A percentile compares a stretch with the other conserved stretches of the same genome.
Evolutionary conservation across 2,888 invertebrate species (phyloP).

Genomic region (Shargacucullia verbasci): DNA sequence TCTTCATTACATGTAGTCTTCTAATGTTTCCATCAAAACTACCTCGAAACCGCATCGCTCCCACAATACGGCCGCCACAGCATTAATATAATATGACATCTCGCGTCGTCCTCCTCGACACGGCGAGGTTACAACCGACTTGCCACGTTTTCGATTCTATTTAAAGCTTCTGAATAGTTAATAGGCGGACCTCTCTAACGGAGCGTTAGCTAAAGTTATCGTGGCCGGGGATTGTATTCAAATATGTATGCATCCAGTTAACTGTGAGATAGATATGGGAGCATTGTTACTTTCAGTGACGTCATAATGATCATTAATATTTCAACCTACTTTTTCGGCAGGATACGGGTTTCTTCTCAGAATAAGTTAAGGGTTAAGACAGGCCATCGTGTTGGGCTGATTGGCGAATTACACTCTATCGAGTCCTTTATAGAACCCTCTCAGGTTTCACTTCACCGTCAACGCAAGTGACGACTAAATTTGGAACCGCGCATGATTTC

Average conservation of each 20-base stretch:
- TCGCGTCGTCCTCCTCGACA: constrained; percentile 47
- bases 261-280: constrained; percentile 32
- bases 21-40: too few relatives aligned
- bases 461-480: too few relatives aligned
- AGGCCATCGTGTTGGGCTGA: too few relatives aligned
- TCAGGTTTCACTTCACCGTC: too few relatives aligned
- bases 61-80: constrained; percentile 41
- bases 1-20: too few relatives aligned
- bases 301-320: too few relatives aligned
- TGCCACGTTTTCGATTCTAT: constrained; percentile 86
- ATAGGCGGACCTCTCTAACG: constrained; percentile 62
- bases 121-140: constrained; percentile 57
- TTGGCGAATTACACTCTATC: too few relatives aligned
- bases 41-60: neutral
- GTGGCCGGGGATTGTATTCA: constrained; percentile 42
- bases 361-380: too few relatives aligned
- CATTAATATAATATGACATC: constrained; percentile 74
- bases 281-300: constrained; percentile 11
- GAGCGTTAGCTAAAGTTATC: constrained; percentile 46
- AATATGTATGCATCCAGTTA: constrained; percentile 57
- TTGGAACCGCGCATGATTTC: too few relatives aligned
- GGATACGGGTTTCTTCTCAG: too few relatives aligned
- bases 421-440: too few relatives aligned
- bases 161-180: constrained; percentile 83
- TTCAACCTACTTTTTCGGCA: too few relatives aligned